These are phyloP conservation scores for Callinectes sapidus DNA, from an alignment of 2,888 invertebrate genomes.

Conservation along the genomic window DNA sequence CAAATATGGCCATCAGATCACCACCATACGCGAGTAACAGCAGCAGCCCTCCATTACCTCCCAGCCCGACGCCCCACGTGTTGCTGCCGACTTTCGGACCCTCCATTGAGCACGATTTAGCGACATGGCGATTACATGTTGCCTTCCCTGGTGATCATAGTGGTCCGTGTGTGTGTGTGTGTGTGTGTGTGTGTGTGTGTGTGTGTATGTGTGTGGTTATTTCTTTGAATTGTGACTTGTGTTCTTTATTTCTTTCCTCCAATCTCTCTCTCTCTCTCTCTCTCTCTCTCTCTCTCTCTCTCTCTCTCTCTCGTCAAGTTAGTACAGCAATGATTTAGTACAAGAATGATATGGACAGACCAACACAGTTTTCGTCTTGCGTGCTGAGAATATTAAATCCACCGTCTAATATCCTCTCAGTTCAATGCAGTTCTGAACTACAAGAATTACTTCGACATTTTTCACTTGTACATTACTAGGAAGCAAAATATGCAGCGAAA, in stretches of 20 bases:
- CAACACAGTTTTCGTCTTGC: no score
- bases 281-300: neutral
- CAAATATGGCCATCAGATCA: neutral
- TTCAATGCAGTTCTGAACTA: no score
- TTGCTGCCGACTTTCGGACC: neutral
- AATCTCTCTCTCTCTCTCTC: neutral
- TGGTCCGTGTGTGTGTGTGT: neutral
- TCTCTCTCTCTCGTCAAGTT: neutral
- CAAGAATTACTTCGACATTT: no score
- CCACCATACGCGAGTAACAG: neutral
- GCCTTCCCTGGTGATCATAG: neutral
- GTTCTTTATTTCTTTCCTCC: neutral
- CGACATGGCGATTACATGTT: neutral
- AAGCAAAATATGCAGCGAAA: no score
- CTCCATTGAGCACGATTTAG: neutral
- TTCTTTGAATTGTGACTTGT: neutral
- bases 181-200: conserved; percentile 14
- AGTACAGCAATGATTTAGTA: no score
- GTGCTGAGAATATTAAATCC: no score
- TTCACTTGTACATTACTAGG: no score
- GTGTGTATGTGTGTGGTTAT: conserved; percentile 6
- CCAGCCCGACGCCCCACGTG: neutral
- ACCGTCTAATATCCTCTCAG: no score
- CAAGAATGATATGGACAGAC: no score
- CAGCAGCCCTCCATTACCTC: neutral